Percentiles rank a stretch among this genome's conserved stretches.
phyloP scores from a whole-genome alignment of 2,888 invertebrate genomes.

The Eupithecia centaureata region DNA sequence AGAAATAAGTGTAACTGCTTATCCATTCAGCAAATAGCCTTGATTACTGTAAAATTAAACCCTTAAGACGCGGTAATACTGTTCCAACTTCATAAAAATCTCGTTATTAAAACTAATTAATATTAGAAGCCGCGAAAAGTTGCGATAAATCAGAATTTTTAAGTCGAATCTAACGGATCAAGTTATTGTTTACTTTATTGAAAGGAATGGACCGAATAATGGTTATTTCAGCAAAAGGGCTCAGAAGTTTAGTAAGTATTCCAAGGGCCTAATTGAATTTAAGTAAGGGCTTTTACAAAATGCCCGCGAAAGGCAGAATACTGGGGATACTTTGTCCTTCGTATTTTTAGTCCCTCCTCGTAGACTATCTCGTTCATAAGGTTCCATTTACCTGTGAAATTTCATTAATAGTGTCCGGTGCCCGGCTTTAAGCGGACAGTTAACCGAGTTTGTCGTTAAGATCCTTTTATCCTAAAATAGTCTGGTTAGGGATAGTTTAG shows the following conservation, averaged over 20 bases:
- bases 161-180: background rate
- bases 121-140: background rate
- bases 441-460: background rate
- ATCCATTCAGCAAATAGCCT: no score
- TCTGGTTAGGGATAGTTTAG: background rate
- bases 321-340: conserved; percentile 11
- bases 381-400: conserved; percentile 7
- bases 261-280: conserved; percentile 23
- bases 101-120: background rate
- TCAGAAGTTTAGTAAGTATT: conserved; percentile 22
- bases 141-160: background rate
- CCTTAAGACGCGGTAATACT: no score
- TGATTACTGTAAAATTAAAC: no score
- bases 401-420: conserved; percentile 1
- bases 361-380: conserved; percentile 3
- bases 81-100: background rate
- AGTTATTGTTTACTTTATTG: conserved; percentile 31
- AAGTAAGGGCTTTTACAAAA: conserved; percentile 15
- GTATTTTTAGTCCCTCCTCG: conserved; percentile 12
- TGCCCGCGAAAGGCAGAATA: conserved; percentile 1
- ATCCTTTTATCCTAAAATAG: background rate
- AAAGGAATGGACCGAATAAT: conserved; percentile 27
- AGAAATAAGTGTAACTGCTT: no score
- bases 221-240: conserved; percentile 7
- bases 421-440: background rate